Conservation (phyloP, 2,888 invertebrate species). For the Dendrolimus pini region DNA sequence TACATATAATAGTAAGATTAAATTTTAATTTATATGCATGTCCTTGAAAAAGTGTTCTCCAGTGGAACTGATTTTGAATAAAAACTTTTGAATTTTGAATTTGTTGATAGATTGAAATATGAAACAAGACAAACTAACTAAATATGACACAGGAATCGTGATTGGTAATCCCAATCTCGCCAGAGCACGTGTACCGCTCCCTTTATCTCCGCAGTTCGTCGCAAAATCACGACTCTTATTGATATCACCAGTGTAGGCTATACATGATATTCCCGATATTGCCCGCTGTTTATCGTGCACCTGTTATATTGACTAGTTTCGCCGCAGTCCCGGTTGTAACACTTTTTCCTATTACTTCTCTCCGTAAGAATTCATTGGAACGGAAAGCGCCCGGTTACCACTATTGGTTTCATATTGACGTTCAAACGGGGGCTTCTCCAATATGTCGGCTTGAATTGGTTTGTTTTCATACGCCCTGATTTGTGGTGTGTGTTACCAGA, state of each 20-base stretch:
- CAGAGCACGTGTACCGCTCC: constrained; percentile 40
- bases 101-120: too few species aligned
- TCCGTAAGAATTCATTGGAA: constrained; percentile 38
- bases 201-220: constrained; percentile 31
- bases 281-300: constrained; percentile 58
- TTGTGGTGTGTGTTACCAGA: constrained; percentile 13
- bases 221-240: constrained; percentile 38
- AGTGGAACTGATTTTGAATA: too few species aligned
- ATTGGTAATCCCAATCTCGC: constrained; percentile 43
- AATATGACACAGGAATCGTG: constrained; percentile 27
- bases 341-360: constrained; percentile 43
- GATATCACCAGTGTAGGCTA: constrained; percentile 45
- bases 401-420: constrained; percentile 42
- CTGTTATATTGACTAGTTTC: constrained; percentile 43
- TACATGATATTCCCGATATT: constrained; percentile 48
- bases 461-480: constrained; percentile 34
- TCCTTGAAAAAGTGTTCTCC: too few species aligned
- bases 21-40: too few species aligned
- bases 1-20: too few species aligned
- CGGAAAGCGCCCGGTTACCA: constrained; percentile 32
- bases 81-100: too few species aligned
- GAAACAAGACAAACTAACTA: too few species aligned
- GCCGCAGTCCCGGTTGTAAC: constrained; percentile 32
- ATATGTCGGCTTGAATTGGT: constrained; percentile 20
- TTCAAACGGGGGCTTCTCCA: constrained; percentile 27